Evolutionary conservation across 2,113 vertebrate species (phyloP), one percentile per base, ranked within the genome.

Genomic region (Sinocyclocheilus anophthalmus): DNA sequence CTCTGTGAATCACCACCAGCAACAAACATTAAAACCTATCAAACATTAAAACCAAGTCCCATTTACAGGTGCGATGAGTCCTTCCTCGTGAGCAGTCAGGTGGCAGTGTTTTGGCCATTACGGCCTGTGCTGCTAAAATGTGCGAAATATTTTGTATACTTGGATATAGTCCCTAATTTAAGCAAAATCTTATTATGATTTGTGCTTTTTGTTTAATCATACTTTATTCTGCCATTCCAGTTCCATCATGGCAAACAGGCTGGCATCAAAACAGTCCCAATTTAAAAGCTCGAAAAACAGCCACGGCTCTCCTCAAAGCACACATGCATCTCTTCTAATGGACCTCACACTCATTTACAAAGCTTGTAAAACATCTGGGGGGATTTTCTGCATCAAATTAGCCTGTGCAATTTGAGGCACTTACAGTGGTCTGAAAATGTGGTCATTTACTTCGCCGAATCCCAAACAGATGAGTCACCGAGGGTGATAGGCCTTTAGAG

Each of bases 351-450:
- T 87, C 85, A 88, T 88, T 88, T 80, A 81, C 85, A 63, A 83
- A 75, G 83, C 87, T 88, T 88, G 87, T 86, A 90, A 88, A 88
- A 90, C 81, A 84, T 84, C 83, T 61, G 83, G 84, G 86, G 78
- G 85, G 88, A 83, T 76, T 87, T 84, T 69, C 89, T 90, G 83
- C 86, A 82, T 88, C 88, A 88, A 90, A 89, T 92, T 91, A 91
- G 84, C 76, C 80, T 45, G 76, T 20, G 84, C 88, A 89, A 88
- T 89, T 87, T 88, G 37, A 89, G 84, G 84, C 88, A 87, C 85
- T 89, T 87, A 83, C 50, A 85, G 86, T 83, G 69, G 84, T 67
- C 88, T 90, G 87, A 84, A 89, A 90, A 88, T 87, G 86, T 63
- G 86, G 85, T 86, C 84, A 87, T 88, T 91, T 89, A 85, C 88